A percentile compares a stretch with the other conserved stretches of the same genome.
Evolutionary conservation across 37 sponge, comb jelly and placozoan genomes (phyloP).

Genomic region (Hexactinellida sp.): DNA sequence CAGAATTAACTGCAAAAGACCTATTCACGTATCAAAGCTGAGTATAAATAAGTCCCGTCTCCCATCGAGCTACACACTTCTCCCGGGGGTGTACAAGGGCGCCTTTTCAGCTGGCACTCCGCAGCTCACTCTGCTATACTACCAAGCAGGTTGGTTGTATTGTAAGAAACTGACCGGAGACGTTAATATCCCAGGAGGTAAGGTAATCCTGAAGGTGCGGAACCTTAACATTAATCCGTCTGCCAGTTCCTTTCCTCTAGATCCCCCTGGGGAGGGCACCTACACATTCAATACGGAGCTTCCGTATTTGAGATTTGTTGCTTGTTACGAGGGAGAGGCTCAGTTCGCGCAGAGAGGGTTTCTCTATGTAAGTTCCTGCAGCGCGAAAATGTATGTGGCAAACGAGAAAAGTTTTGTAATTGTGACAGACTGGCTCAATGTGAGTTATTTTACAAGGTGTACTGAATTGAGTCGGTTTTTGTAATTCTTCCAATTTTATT

Average conservation of each 20-base stretch:
- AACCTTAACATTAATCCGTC: neutral
- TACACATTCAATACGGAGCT: neutral
- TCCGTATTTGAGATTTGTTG: neutral
- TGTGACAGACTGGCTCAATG: neutral
- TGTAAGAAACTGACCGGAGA: neutral
- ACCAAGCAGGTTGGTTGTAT: neutral
- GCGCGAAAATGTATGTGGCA: neutral
- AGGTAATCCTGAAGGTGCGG: neutral
- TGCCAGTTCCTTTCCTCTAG: neutral
- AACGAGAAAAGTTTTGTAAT: neutral
- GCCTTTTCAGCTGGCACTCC: neutral
- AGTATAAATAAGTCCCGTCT: neutral
- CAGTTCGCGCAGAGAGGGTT: neutral
- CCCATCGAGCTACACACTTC: neutral
- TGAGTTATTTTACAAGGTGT: slow-evolving; percentile 10
- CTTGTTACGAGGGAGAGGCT: slow-evolving; percentile 11
- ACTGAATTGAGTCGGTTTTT: neutral
- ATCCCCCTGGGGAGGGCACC: neutral
- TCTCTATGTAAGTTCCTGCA: neutral
- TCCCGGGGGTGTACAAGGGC: neutral
- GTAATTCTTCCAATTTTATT: neutral
- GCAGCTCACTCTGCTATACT: neutral
- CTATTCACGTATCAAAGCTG: neutral
- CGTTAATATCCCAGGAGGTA: neutral
- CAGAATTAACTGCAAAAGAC: neutral